Evolutionary conservation across 2,797 vertebrate genomes (phyloP).

Genomic region (Clarias platycephalus): DNA sequence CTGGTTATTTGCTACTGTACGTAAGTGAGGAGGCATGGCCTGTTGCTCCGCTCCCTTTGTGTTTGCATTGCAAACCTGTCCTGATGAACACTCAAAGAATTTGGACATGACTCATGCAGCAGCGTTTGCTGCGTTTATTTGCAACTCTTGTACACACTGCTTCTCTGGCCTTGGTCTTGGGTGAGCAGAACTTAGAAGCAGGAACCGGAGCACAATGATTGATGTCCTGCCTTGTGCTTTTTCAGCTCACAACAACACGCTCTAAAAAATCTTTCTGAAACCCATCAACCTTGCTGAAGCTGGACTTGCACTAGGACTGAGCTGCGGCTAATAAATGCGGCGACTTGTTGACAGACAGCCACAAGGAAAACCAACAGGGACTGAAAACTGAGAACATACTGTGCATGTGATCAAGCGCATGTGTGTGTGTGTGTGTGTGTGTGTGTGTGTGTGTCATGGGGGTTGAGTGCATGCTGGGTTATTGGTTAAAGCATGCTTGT

Average conservation of each 20-base stretch:
- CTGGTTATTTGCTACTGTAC: background rate
- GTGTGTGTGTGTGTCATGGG: conserved; percentile 32
- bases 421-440: conserved; percentile 35
- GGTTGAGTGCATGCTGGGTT: conserved; percentile 2
- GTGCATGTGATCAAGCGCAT: conserved; percentile 8
- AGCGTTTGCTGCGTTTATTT: conserved; percentile 1
- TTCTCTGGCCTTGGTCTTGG: background rate
- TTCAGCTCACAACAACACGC: background rate
- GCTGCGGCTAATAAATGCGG: background rate
- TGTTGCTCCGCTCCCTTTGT: background rate
- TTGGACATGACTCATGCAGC: conserved; percentile 4
- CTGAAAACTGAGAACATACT: conserved; percentile 16
- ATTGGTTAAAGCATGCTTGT: background rate
- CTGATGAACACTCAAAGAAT: background rate
- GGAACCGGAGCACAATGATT: background rate
- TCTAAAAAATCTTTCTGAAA: background rate
- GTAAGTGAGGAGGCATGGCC: background rate
- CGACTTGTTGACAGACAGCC: conserved; percentile 13
- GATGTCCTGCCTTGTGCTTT: background rate
- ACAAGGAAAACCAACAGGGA: background rate
- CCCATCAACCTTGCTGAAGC: background rate
- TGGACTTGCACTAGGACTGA: background rate
- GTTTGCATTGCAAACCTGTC: background rate
- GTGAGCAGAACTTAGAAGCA: background rate
- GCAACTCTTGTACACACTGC: background rate